These are phyloP conservation scores for Thymallus thymallus DNA, from an alignment of 2,113 vertebrate species.

Conservation along the genomic window DNA sequence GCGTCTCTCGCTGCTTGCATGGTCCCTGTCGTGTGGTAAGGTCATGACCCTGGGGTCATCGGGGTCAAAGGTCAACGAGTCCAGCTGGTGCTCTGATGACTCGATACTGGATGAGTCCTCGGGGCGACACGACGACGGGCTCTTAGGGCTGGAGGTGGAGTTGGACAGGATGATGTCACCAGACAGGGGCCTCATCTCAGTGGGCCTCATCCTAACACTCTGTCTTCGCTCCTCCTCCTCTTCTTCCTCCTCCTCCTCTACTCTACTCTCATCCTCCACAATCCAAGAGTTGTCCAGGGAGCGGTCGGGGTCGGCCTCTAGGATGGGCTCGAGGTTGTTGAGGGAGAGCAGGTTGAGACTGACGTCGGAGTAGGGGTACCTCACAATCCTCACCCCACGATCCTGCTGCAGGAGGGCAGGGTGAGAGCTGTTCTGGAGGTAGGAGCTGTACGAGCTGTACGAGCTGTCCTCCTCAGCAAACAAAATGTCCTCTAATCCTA, in stretches of 20 bases:
- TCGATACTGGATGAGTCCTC: neutral
- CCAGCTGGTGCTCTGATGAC: slow-evolving; percentile 28
- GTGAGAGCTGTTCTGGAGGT: neutral
- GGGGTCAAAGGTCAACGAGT: slow-evolving; percentile 25
- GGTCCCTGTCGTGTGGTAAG: neutral
- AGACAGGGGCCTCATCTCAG: slow-evolving; percentile 17
- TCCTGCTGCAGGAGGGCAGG: slow-evolving; percentile 15
- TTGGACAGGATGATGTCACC: slow-evolving; percentile 3
- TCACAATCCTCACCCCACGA: slow-evolving; percentile 2
- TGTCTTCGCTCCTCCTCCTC: neutral
- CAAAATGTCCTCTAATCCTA: slow-evolving; percentile 2
- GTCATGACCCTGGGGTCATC: slow-evolving; percentile 27
- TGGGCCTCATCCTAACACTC: slow-evolving; percentile 20
- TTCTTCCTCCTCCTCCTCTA: slow-evolving; percentile 9
- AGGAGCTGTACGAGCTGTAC: neutral
- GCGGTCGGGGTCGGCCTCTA: slow-evolving; percentile 45
- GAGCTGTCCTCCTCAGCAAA: slow-evolving; percentile 12
- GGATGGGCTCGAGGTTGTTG: slow-evolving; percentile 56
- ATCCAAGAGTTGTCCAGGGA: slow-evolving; percentile 27
- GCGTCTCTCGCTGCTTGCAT: slow-evolving; percentile 7
- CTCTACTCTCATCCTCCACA: slow-evolving; percentile 20
- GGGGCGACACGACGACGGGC: neutral
- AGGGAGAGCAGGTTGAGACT: slow-evolving; percentile 29
- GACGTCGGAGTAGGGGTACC: slow-evolving; percentile 32
- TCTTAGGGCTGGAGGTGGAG: neutral